These are phyloP conservation scores for Hippocampus zosterae DNA, from an alignment of 2,113 vertebrate species.

Conservation along the genomic window DNA sequence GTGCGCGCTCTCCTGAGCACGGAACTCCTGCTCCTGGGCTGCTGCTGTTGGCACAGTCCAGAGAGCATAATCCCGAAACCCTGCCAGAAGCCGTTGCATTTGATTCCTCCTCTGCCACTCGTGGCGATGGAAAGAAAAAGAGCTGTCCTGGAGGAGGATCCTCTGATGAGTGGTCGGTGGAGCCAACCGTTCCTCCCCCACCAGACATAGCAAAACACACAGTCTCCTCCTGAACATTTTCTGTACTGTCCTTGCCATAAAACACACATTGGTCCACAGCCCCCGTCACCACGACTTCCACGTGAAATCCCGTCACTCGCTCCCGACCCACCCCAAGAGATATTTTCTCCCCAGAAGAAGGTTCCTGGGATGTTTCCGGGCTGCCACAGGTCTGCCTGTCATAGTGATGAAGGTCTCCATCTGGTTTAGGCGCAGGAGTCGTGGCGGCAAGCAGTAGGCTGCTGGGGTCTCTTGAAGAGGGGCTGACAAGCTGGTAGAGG, in stretches of 20 bases:
- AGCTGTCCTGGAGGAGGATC: slow-evolving; percentile 88
- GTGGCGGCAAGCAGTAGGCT: slow-evolving; percentile 75
- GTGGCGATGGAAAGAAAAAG: slow-evolving; percentile 77
- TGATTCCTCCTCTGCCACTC: slow-evolving; percentile 63
- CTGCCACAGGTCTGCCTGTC: slow-evolving; percentile 58
- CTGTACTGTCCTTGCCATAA: slow-evolving; percentile 87
- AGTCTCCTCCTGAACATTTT: slow-evolving; percentile 88
- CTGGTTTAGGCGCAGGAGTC: slow-evolving; percentile 63
- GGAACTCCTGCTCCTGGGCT: slow-evolving; percentile 23
- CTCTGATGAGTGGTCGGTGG: slow-evolving; percentile 67
- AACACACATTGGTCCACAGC: slow-evolving; percentile 93
- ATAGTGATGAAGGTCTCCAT: slow-evolving; percentile 57
- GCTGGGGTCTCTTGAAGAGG: slow-evolving; percentile 77
- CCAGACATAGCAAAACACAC: slow-evolving; percentile 78
- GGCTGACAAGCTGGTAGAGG: slow-evolving; percentile 89
- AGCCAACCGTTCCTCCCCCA: slow-evolving; percentile 20
- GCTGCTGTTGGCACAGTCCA: slow-evolving; percentile 66
- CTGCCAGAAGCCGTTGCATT: slow-evolving; percentile 17
- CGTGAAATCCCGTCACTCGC: slow-evolving; percentile 83
- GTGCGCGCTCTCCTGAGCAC: slow-evolving; percentile 41
- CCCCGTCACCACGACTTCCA: slow-evolving; percentile 92
- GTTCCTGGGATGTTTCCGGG: slow-evolving; percentile 43
- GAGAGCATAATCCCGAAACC: slow-evolving; percentile 51
- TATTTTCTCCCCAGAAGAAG: slow-evolving; percentile 64
- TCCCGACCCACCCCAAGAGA: slow-evolving; percentile 53